Evolutionary conservation across 2,113 vertebrate genomes (phyloP), one percentile per base, ranked within the genome.

Genomic region (Lepus europaeus): DNA sequence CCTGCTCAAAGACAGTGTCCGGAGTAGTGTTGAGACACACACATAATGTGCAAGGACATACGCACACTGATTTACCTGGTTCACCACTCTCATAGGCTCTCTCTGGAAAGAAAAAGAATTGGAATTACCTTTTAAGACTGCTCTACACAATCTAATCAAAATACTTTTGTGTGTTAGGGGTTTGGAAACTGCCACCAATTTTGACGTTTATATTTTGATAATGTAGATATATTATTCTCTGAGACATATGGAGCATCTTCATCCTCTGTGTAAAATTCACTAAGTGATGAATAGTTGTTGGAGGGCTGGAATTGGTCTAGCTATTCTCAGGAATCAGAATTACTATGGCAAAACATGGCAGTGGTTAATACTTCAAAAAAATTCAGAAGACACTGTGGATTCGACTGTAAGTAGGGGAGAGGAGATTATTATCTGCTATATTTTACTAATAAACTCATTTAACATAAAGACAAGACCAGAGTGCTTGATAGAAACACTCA

Each of bases 1-100:
- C 72, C 36, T 80, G 19, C 1, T 56, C 14, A 51, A 25, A 78
- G n/a, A 63, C 3, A 49, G 0, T 39, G 12, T 86, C 59, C 49
- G 51, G 6, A 11, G 27, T 4, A 87, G 17, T 39, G 20, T 56
- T 73, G 27, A 83, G 53, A 80, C 9, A 83, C 33, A 69, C 56
- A 51, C 4, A n/a, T 6, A 66, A 4, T 45, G 45, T 7, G 29
- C 1, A 39, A 2, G 39, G 3, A 70, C 27, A 90, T 12, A 59
- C 10, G 16, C 20, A 49, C 4, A 61, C 56, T 16, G 33, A 36
- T 13, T 68, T 89, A 96, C 95, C 95, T 96, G 93, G 82, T 56
- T 87, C n/a, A 45, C 4, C 25, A 6, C 39, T 20, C 14, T 29
- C 61, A 92, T 73, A 14, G 88, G 68, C 9, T 77, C 3, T 89